Evolutionary conservation across 2,797 vertebrate genomes (phyloP).

Genomic region (Neosilurus hyrtlii): DNA sequence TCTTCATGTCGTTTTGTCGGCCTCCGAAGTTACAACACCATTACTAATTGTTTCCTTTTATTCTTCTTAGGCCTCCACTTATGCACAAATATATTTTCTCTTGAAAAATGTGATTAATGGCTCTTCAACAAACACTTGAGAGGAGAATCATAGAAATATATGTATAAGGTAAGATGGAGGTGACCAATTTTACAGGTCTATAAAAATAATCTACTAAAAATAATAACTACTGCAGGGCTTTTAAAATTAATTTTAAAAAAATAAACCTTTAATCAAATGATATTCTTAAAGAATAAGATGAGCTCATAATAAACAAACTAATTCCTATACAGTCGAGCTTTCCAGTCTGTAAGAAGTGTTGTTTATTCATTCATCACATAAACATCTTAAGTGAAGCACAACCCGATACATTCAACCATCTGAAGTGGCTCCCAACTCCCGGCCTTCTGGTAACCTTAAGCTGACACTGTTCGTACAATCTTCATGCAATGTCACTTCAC

Average conservation of each 20-base stretch:
- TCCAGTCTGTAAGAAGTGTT: not conserved
- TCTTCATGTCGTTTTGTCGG: not conserved
- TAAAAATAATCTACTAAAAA: too few species aligned
- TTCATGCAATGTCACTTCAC: too few species aligned
- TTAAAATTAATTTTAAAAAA: too few species aligned
- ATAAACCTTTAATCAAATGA: not conserved
- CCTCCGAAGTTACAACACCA: constrained; percentile 14
- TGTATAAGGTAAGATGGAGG: not conserved
- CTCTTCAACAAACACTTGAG: not conserved
- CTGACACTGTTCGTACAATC: not conserved
- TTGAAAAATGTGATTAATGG: not conserved
- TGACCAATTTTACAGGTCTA: not conserved
- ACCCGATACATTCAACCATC: not conserved
- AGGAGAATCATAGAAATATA: not conserved
- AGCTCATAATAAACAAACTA: not conserved
- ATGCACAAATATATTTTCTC: not conserved
- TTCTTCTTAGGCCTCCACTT: not conserved
- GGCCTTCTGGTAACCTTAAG: not conserved
- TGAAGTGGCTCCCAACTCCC: not conserved
- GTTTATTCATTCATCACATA: not conserved
- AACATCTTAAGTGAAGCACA: not conserved
- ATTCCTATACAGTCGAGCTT: not conserved
- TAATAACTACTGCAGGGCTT: too few species aligned
- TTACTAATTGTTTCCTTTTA: constrained; percentile 14
- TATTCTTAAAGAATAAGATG: not conserved